Conservation (phyloP, 2,888 invertebrate species). For the Sphaeridia pumilis region DNA sequence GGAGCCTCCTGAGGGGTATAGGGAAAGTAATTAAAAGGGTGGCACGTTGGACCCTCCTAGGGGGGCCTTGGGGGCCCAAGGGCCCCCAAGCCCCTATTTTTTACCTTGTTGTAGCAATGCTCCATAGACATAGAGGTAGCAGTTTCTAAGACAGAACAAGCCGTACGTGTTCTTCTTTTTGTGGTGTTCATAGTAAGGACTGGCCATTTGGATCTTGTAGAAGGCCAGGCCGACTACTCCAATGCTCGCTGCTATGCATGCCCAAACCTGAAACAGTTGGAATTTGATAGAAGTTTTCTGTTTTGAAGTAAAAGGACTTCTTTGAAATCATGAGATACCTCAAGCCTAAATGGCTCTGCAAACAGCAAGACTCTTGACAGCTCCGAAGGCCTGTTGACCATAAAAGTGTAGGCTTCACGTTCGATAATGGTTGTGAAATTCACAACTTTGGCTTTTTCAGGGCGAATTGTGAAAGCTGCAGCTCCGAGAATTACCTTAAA, state of each 20-base stretch:
- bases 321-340: no score
- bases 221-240: conserved; percentile 65
- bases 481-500: conserved; percentile 48
- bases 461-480: conserved; percentile 47
- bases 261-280: conserved; percentile 56
- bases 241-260: conserved; percentile 60
- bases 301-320: no score
- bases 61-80: no score
- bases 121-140: conserved; percentile 80
- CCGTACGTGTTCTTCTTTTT: conserved; percentile 36
- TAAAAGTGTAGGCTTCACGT: conserved; percentile 64
- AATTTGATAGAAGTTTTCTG: no score
- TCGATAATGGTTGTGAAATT: conserved; percentile 71
- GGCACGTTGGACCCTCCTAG: no score
- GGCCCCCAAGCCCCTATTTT: no score
- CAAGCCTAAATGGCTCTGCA: conserved; percentile 59
- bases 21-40: no score
- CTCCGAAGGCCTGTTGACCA: conserved; percentile 65
- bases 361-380: conserved; percentile 71
- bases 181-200: conserved; percentile 58
- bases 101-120: conserved; percentile 86
- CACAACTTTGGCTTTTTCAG: conserved; percentile 44
- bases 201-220: conserved; percentile 57
- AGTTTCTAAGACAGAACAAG: conserved; percentile 49
- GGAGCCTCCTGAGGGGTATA: conserved; percentile 77